phyloP scores from a whole-genome alignment of 2,113 vertebrate species.

The Scopus umbretta region DNA sequence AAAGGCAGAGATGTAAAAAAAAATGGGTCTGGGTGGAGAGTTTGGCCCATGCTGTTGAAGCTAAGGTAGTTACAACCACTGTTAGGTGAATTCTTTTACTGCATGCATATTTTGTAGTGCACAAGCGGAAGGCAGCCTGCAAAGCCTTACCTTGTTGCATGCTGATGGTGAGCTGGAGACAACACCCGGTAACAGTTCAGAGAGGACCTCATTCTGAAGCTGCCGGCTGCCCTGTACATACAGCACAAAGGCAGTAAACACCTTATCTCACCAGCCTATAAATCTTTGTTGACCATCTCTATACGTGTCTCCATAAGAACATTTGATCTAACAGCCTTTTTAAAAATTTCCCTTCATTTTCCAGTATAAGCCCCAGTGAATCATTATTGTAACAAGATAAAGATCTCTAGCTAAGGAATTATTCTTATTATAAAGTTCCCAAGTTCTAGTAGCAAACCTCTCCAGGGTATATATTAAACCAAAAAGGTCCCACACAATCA shows the following conservation, averaged over 20 bases:
- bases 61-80: not conserved
- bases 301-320: not conserved
- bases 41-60: not conserved
- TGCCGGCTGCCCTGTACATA: not conserved
- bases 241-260: not conserved
- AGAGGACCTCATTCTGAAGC: not conserved
- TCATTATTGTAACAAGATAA: constrained; percentile 62
- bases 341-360: constrained; percentile 46
- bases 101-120: not conserved
- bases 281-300: constrained; percentile 60
- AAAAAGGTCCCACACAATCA: constrained; percentile 52
- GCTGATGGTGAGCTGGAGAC: not conserved
- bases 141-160: not conserved
- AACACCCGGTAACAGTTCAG: rapidly evolving
- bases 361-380: constrained; percentile 19
- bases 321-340: constrained; percentile 43
- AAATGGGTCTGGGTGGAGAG: not conserved
- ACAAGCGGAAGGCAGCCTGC: not conserved
- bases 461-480: constrained; percentile 53
- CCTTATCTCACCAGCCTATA: not conserved
- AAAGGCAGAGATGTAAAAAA: not conserved
- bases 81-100: not conserved
- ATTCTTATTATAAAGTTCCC: constrained; percentile 55
- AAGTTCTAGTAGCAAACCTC: constrained; percentile 30
- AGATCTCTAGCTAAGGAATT: constrained; percentile 58